Evolutionary conservation across 2,797 vertebrate genomes (phyloP).

Genomic region (Cossypha niveicapilla): DNA sequence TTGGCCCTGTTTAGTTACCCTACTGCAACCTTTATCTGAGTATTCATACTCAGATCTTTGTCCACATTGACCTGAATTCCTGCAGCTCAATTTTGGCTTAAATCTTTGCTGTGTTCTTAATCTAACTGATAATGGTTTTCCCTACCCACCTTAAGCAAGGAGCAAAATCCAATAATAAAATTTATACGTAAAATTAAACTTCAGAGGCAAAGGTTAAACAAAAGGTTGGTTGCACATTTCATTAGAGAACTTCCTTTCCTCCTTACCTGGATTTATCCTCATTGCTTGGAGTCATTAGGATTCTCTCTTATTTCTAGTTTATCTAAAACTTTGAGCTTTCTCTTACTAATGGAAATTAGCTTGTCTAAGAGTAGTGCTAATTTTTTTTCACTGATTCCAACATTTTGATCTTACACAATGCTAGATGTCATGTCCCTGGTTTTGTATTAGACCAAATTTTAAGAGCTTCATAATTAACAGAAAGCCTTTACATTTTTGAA

Average conservation of each 20-base stretch:
- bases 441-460: not conserved
- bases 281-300: not conserved
- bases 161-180: not conserved
- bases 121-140: not conserved
- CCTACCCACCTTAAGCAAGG: not conserved
- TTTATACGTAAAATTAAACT: not conserved
- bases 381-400: not conserved
- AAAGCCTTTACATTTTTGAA: not conserved
- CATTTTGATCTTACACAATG: not conserved
- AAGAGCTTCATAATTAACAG: not conserved
- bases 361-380: not conserved
- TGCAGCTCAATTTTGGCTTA: not conserved
- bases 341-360: not conserved
- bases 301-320: not conserved
- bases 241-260: not conserved
- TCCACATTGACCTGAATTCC: not conserved
- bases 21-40: not conserved
- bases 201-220: not conserved
- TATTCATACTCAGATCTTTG: not conserved
- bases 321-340: not conserved
- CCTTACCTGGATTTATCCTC: not conserved
- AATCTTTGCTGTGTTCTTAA: not conserved
- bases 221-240: not conserved
- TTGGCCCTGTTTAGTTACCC: not conserved
- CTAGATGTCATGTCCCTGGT: not conserved